phyloP scores from a whole-genome alignment of 2,113 vertebrate species.

The Sorex araneus region DNA sequence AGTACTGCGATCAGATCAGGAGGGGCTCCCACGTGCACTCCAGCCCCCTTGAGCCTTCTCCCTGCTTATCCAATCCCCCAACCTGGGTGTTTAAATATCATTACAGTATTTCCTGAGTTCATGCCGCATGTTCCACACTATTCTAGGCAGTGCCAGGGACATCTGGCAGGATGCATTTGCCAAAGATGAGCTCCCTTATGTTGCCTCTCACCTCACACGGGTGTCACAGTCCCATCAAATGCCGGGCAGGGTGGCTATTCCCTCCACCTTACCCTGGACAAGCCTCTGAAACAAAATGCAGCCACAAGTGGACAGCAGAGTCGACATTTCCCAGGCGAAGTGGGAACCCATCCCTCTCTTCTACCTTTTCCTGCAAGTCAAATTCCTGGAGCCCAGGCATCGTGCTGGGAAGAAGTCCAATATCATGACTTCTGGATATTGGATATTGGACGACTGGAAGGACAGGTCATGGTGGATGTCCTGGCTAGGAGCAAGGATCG shows the following conservation, averaged over 20 bases:
- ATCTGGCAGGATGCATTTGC: not conserved
- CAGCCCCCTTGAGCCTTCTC: no score
- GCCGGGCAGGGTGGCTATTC: not conserved
- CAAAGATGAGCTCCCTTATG: not conserved
- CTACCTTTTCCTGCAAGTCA: not conserved
- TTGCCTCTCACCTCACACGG: not conserved
- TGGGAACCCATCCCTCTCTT: not conserved
- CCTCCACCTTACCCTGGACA: not conserved
- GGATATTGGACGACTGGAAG: no score
- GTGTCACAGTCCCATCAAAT: not conserved
- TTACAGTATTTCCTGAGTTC: constrained; percentile 8
- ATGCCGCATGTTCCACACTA: not conserved
- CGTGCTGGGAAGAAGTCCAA: not conserved
- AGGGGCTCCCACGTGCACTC: no score
- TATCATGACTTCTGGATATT: no score
- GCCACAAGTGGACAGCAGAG: not conserved
- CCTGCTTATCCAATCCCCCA: no score
- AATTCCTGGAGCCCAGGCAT: not conserved
- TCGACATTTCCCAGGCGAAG: not conserved
- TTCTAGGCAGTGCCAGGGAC: not conserved
- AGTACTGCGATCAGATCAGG: no score
- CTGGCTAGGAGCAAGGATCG: not conserved
- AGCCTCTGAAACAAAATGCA: not conserved
- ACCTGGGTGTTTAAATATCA: not conserved
- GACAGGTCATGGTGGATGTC: no score